A percentile compares a stretch with the other conserved stretches of the same genome.
Evolutionary conservation across 2,888 invertebrate genomes (phyloP).

Genomic region (Nyleta sp.): DNA sequence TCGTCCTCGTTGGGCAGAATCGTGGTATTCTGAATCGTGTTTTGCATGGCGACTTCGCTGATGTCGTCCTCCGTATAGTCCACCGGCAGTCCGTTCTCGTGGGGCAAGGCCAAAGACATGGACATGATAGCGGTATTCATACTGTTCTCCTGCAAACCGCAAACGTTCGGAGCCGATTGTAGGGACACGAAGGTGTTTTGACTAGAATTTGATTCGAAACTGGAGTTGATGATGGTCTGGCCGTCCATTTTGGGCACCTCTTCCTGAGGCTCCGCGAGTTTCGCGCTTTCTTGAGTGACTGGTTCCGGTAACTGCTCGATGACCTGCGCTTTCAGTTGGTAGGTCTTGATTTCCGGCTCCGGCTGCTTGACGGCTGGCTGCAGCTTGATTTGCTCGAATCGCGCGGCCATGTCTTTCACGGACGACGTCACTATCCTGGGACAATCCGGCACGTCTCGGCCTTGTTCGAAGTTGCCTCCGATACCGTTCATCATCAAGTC

Average conservation of each 20-base stretch:
- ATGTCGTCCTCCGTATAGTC: conserved; percentile 80
- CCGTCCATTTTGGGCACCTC: neutral
- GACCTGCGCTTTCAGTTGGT: conserved; percentile 66
- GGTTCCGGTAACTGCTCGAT: conserved; percentile 65
- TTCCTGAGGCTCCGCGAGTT: conserved; percentile 45
- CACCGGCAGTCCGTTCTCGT: conserved; percentile 83
- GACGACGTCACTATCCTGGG: conserved; percentile 77
- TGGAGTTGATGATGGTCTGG: conserved; percentile 60
- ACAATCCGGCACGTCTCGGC: conserved; percentile 77
- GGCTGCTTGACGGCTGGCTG: conserved; percentile 70
- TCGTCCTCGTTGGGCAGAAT: conserved; percentile 80
- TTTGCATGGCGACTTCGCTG: conserved; percentile 81
- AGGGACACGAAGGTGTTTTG: conserved; percentile 69
- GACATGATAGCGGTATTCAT: conserved; percentile 78
- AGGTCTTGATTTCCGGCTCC: conserved; percentile 68
- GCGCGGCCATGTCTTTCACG: conserved; percentile 92
- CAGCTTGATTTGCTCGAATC: conserved; percentile 87
- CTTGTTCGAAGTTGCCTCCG: conserved; percentile 66
- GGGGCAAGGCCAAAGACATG: conserved; percentile 82
- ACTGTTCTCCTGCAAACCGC: conserved; percentile 70
- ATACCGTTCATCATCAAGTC: conserved; percentile 77
- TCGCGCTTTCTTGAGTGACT: conserved; percentile 56
- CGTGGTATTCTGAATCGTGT: conserved; percentile 80
- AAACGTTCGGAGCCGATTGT: conserved; percentile 32
- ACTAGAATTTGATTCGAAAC: conserved; percentile 72